These are phyloP conservation scores for Calonectris borealis DNA, from an alignment of 2,113 vertebrate species.

Conservation along the genomic window DNA sequence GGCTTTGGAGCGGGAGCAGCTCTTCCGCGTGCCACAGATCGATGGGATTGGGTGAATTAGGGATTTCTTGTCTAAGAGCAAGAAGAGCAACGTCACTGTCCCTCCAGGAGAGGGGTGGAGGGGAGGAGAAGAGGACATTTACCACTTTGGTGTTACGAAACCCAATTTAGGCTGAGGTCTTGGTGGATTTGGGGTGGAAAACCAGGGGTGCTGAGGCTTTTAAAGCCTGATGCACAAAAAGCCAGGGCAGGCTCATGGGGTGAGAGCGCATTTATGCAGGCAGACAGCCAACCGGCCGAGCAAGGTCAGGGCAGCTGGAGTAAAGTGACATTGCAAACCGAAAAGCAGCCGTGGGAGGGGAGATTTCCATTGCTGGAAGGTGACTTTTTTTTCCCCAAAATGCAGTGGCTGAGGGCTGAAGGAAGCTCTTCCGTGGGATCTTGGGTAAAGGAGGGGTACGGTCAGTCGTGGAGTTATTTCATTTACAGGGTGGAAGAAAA, in stretches of 20 bases:
- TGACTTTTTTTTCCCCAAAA: neutral
- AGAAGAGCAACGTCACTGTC: neutral
- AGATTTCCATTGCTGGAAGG: neutral
- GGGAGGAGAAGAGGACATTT: neutral
- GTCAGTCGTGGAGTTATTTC: neutral
- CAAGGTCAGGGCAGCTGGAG: neutral
- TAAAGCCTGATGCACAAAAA: neutral
- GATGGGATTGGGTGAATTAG: neutral
- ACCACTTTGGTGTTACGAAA: neutral
- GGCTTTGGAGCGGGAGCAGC: rapidly evolving
- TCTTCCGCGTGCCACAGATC: neutral
- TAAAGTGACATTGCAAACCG: neutral
- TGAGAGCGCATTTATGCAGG: neutral
- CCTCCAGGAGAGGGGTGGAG: neutral
- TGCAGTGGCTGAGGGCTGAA: rapidly evolving
- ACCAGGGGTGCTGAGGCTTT: neutral
- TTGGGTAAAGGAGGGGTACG: neutral
- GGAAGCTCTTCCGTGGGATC: neutral
- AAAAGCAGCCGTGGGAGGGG: neutral
- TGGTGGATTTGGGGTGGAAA: neutral
- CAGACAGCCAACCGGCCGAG: neutral
- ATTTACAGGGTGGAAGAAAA: neutral
- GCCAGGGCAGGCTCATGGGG: neutral
- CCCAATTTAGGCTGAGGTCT: neutral
- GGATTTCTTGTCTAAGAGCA: neutral